Conservation (phyloP, 1,140 invertebrate genomes). For the Venustaconcha ellipsiformis region DNA sequence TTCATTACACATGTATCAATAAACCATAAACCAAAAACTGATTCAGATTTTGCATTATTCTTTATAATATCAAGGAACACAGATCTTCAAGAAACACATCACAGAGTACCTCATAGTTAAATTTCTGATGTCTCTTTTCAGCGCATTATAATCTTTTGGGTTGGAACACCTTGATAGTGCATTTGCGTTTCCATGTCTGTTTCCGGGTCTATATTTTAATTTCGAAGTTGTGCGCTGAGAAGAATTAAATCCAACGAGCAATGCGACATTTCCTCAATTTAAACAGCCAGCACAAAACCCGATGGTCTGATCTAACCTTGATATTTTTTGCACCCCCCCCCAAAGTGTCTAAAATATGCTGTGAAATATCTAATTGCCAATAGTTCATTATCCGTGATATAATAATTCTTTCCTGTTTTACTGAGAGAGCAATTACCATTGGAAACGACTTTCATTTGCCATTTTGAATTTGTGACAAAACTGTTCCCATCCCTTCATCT, state of each 20-base stretch:
- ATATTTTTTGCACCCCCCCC: slow-evolving; percentile 33
- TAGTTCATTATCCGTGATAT: slow-evolving; percentile 40
- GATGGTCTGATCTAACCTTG: slow-evolving; percentile 38
- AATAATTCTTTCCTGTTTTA: slow-evolving; percentile 69
- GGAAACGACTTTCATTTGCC: no score
- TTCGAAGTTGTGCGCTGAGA: slow-evolving; percentile 40
- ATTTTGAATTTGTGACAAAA: slow-evolving; percentile 36
- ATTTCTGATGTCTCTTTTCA: slow-evolving; percentile 9
- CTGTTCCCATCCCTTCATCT: slow-evolving; percentile 44
- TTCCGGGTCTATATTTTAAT: slow-evolving; percentile 37
- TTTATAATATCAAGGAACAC: no score
- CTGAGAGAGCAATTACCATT: no score
- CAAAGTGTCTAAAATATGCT: slow-evolving; percentile 30
- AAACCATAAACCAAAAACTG: no score
- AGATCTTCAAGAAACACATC: no score
- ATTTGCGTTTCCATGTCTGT: slow-evolving; percentile 48
- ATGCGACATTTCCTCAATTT: slow-evolving; percentile 29
- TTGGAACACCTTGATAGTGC: slow-evolving; percentile 36
- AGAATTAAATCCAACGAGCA: slow-evolving; percentile 42
- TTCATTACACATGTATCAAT: no score
- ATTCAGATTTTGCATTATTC: no score
- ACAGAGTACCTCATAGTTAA: slow-evolving; percentile 10
- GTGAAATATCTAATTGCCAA: slow-evolving; percentile 26
- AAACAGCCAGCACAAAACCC: slow-evolving; percentile 35
- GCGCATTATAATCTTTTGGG: slow-evolving; percentile 20